Conservation (phyloP, 2,113 vertebrate species). For the Lycocorax pyrrhopterus region DNA sequence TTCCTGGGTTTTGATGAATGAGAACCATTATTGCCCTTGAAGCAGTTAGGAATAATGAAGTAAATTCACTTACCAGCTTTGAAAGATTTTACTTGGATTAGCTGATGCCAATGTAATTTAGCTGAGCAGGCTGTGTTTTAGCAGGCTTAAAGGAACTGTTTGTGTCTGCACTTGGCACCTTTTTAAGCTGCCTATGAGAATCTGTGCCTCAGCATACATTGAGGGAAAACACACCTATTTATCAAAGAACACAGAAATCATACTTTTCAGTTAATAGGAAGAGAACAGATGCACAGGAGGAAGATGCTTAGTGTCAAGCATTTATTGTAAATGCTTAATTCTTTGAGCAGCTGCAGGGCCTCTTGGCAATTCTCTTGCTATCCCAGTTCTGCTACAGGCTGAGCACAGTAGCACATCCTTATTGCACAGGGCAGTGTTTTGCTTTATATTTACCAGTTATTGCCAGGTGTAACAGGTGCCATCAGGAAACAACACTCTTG, state of each 20-base stretch:
- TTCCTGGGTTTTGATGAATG: background rate
- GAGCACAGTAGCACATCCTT: background rate
- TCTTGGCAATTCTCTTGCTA: background rate
- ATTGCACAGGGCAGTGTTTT: background rate
- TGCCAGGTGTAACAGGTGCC: background rate
- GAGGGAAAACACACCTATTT: background rate
- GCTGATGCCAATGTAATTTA: background rate
- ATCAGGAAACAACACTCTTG: background rate
- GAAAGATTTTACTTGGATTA: background rate
- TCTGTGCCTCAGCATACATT: background rate
- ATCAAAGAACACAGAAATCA: background rate
- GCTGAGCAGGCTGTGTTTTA: background rate
- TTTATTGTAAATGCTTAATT: background rate
- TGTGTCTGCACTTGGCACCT: background rate
- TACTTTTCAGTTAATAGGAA: background rate
- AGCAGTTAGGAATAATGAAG: background rate
- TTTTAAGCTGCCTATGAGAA: background rate
- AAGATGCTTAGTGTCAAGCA: background rate
- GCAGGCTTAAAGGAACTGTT: background rate
- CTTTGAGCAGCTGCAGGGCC: background rate
- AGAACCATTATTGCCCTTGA: background rate
- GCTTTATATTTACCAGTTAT: background rate
- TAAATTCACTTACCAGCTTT: background rate
- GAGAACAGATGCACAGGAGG: background rate
- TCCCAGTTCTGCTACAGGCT: background rate